phyloP scores from a whole-genome alignment of 2,797 vertebrate species.

The Schizopygopsis pylzovi region DNA sequence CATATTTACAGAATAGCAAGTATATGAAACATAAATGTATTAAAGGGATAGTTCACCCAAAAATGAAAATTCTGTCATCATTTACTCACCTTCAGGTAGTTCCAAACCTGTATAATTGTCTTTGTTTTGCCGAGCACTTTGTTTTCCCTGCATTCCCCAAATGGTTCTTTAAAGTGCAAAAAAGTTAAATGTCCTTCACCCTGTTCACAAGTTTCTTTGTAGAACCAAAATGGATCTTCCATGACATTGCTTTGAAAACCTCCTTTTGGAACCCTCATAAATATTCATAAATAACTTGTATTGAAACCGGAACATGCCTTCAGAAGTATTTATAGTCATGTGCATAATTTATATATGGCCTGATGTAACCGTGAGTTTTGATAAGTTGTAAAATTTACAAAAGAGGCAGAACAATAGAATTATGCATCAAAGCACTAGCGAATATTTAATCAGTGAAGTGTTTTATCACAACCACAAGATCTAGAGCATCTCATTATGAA shows the following conservation, averaged over 20 bases:
- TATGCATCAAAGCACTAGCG: constrained; percentile 23
- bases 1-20: not conserved
- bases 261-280: not conserved
- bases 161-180: not conserved
- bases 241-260: not conserved
- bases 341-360: not conserved
- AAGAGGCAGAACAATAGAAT: constrained; percentile 16
- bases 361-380: not conserved
- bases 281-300: not conserved
- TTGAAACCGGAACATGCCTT: not conserved
- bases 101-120: too few species aligned
- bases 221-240: not conserved
- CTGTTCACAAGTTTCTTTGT: not conserved
- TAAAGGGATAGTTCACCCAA: too few species aligned
- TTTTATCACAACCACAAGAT: constrained; percentile 27
- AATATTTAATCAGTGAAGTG: constrained; percentile 24
- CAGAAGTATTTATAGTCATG: not conserved
- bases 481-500: not conserved
- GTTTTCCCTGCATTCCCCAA: not conserved
- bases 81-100: too few species aligned
- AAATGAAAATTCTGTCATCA: too few species aligned
- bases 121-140: too few species aligned
- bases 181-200: not conserved
- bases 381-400: constrained; percentile 8
- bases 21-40: not conserved